These are phyloP conservation scores for Eulacestoma nigropectus DNA, from an alignment of 2,113 vertebrate species.

Conservation along the genomic window DNA sequence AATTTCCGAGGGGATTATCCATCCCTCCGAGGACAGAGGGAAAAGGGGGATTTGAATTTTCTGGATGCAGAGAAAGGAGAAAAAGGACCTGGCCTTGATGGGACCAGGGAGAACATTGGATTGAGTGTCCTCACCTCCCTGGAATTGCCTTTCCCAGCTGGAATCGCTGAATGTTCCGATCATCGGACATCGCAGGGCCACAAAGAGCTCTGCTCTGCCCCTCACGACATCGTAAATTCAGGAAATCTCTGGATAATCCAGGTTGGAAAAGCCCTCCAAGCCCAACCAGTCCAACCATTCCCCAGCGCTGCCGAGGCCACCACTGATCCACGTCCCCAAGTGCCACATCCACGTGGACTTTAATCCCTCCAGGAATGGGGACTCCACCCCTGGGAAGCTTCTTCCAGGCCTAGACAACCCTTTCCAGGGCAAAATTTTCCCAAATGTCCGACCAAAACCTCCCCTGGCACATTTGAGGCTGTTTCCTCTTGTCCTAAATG, in stretches of 20 bases:
- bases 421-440: not conserved
- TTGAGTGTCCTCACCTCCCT: not conserved
- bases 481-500: rapidly evolving
- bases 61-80: not conserved
- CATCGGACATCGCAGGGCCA: not conserved
- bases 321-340: not conserved
- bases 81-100: not conserved
- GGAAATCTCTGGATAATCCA: not conserved
- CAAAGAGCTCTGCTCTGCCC: rapidly evolving
- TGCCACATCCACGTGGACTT: not conserved
- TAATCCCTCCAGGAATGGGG: not conserved
- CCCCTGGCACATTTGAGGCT: not conserved
- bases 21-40: not conserved
- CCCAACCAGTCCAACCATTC: not conserved
- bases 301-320: not conserved
- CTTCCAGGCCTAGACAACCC: not conserved
- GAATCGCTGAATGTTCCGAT: rapidly evolving
- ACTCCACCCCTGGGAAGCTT: not conserved
- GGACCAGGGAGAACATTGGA: rapidly evolving
- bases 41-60: not conserved
- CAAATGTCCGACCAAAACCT: not conserved
- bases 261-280: not conserved
- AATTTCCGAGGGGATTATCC: not conserved
- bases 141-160: not conserved
- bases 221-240: not conserved